Base-by-base conservation (phyloP, 1,140 invertebrate species). In the Spodoptera frugiperda region DNA sequence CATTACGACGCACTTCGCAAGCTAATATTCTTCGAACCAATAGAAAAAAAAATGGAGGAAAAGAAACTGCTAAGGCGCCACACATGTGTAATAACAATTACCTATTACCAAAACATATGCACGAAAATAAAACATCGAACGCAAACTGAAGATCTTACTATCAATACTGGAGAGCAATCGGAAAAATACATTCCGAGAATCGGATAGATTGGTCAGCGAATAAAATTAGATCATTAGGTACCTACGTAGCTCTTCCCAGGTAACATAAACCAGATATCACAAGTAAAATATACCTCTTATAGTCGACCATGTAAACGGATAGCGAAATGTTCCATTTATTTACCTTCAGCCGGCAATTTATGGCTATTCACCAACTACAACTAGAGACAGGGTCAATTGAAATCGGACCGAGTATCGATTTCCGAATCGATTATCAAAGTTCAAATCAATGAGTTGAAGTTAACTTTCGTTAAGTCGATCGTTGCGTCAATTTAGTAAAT, bases 321-420 rank as follows among this genome's bases (percentile, higher is more conserved):
- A 67, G 63, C 63, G 19, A 67, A 70, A 33, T 33, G n/a, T 19
- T n/a, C n/a, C 9, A 25, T 70, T 70, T 70, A 70, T 70, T 70
- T 70, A 70, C 33, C 49, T 54, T 48, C 2, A 2, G 12, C 67
- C n/a, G 49, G 25, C 67, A 54, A 70, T 70, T 70, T 53, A 70
- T 70, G 33, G 67, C 48, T 70, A 54, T 54, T 39, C 51, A 54
- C n/a, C n/a, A n/a, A n/a, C 67, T 17, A n/a, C 67, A 5, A n/a
- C 67, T 53, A 54, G 14, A 33, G 67, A 48, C 33, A 70, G 49
- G 15, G 67, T 39, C 9, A 70, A 53, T 54, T 53, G 25, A 33
- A 33, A 70, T 70, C 67, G 67, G 54, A 30, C 30, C 39, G 1
- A n/a, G 59, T 67, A 25, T 67, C 21, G 61, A 65, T 65, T 67